Percentiles rank a stretch among this genome's conserved stretches.
Evolutionary conservation across 2,888 invertebrate genomes (phyloP).

Genomic region (Cerceris ruficornis): DNA sequence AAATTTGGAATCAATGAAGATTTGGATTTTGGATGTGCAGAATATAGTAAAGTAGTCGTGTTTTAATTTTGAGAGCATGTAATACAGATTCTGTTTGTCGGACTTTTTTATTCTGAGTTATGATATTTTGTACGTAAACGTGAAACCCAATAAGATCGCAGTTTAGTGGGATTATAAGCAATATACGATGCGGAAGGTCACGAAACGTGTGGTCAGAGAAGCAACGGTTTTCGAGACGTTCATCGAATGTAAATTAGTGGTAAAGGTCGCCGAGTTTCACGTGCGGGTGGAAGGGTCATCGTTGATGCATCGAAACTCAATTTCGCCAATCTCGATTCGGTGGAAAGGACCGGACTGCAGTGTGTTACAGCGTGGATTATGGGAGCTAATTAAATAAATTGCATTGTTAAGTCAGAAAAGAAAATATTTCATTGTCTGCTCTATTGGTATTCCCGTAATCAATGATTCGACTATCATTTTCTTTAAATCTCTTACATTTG

Average conservation of each 20-base stretch:
- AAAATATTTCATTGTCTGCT: background rate
- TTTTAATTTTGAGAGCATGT: background rate
- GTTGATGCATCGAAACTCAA: conserved; percentile 26
- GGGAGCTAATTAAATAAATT: background rate
- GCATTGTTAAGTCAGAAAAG: background rate
- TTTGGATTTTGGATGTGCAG: too few species aligned
- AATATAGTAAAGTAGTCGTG: background rate
- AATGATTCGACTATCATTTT: background rate
- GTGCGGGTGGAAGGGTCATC: conserved; percentile 14
- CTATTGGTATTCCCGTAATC: background rate
- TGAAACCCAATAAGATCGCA: conserved; percentile 26
- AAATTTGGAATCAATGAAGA: too few species aligned
- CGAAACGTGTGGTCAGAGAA: conserved; percentile 27
- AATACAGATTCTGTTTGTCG: background rate
- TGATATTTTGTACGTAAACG: background rate
- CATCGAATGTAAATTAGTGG: conserved; percentile 51
- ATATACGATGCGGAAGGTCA: conserved; percentile 31
- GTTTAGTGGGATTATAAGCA: conserved; percentile 46
- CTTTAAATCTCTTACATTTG: too few species aligned
- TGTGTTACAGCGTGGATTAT: background rate
- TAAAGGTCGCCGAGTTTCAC: conserved; percentile 22
- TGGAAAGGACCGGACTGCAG: background rate
- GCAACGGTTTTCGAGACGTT: conserved; percentile 40
- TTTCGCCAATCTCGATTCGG: background rate
- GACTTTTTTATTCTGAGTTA: background rate